phyloP scores from a whole-genome alignment of 2,113 vertebrate species.

The Phaethon lepturus region DNA sequence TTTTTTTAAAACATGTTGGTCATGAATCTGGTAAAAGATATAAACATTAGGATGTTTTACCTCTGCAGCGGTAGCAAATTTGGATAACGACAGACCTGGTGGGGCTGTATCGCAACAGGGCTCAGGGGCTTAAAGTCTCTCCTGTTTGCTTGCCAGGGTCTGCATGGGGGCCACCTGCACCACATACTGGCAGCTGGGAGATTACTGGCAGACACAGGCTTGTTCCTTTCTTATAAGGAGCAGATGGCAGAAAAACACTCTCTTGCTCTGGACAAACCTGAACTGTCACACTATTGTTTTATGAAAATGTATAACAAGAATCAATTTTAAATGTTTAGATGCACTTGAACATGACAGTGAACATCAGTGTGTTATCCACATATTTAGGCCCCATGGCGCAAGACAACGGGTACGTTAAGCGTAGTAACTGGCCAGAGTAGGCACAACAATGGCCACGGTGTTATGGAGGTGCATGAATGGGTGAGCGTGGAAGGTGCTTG shows the following conservation, averaged over 20 bases:
- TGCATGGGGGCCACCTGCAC: not conserved
- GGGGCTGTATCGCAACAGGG: not conserved
- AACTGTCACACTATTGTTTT: not conserved
- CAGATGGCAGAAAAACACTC: not conserved
- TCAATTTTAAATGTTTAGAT: not conserved
- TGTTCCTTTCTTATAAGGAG: not conserved
- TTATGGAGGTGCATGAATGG: not conserved
- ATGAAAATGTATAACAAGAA: not conserved
- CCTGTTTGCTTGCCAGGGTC: not conserved
- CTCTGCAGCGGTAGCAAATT: not conserved
- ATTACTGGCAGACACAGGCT: not conserved
- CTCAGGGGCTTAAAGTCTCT: not conserved
- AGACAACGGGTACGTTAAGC: not conserved
- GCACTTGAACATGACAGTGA: not conserved
- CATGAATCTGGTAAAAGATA: not conserved
- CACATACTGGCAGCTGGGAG: not conserved
- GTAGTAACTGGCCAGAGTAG: not conserved
- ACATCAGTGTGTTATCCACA: not conserved
- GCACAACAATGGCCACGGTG: not conserved
- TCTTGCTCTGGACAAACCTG: not conserved
- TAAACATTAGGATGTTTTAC: not conserved
- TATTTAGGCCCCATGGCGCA: not conserved
- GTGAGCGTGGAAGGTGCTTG: not conserved
- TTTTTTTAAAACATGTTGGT: not conserved
- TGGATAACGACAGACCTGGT: not conserved